A percentile compares a stretch with the other conserved stretches of the same genome.
Evolutionary conservation across 2,888 invertebrate species (phyloP).

Genomic region (Orchestes rusci): DNA sequence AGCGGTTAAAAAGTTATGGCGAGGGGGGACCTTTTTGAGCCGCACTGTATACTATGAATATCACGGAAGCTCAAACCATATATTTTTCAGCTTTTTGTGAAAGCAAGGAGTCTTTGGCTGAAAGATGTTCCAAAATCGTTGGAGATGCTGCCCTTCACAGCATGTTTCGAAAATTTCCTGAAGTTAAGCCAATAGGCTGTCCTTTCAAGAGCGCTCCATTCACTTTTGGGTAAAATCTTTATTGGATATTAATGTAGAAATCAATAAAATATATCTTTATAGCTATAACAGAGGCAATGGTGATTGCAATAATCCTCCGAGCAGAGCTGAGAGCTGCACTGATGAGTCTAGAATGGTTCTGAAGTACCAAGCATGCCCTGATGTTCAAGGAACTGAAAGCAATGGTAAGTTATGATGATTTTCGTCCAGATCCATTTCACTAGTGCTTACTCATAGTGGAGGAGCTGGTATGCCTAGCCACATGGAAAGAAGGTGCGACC

Average conservation of each 20-base stretch:
- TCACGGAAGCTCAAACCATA: no score
- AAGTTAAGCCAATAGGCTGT: slow-evolving; percentile 59
- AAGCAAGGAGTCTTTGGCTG: slow-evolving; percentile 50
- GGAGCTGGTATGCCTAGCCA: slow-evolving; percentile 72
- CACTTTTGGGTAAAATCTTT: slow-evolving; percentile 53
- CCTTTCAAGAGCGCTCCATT: slow-evolving; percentile 77
- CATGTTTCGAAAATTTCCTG: slow-evolving; percentile 64
- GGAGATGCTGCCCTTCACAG: slow-evolving; percentile 67
- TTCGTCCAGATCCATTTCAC: background rate
- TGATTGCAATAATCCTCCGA: slow-evolving; percentile 67
- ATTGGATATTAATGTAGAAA: background rate
- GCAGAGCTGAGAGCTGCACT: slow-evolving; percentile 76
- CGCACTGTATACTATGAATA: no score
- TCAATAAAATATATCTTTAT: background rate
- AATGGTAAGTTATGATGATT: slow-evolving; percentile 50
- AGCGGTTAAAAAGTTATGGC: no score
- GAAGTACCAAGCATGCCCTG: slow-evolving; percentile 77
- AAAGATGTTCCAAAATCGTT: slow-evolving; percentile 60
- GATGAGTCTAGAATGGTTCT: slow-evolving; percentile 72
- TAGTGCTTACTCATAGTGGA: slow-evolving; percentile 53
- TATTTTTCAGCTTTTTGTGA: slow-evolving; percentile 53
- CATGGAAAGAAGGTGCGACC: slow-evolving; percentile 78
- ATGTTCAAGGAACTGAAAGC: slow-evolving; percentile 69
- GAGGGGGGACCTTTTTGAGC: no score
- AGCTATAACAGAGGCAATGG: slow-evolving; percentile 64